Evolutionary conservation across 2,888 invertebrate genomes (phyloP).

Genomic region (Phengaris arion): DNA sequence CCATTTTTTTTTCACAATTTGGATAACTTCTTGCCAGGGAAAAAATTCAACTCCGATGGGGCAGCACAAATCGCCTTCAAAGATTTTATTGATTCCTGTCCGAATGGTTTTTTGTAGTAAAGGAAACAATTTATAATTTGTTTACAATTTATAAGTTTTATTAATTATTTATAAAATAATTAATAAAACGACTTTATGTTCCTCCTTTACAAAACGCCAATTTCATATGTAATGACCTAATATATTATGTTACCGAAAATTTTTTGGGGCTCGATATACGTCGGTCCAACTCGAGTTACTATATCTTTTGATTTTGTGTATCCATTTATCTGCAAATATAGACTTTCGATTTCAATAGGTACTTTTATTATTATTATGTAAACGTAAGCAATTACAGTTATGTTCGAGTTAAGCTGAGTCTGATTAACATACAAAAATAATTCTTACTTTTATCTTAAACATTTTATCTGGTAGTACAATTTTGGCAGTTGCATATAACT

Average conservation of each 20-base stretch:
- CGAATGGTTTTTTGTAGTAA: too few relatives aligned
- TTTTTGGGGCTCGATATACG: slow-evolving; percentile 34
- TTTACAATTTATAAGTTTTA: too few relatives aligned
- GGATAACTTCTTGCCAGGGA: too few relatives aligned
- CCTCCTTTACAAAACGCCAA: too few relatives aligned
- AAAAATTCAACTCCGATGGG: too few relatives aligned
- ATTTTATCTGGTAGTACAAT: slow-evolving; percentile 46
- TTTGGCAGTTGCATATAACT: slow-evolving; percentile 48
- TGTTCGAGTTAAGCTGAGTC: not conserved
- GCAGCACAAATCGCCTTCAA: too few relatives aligned
- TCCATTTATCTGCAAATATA: slow-evolving; percentile 34
- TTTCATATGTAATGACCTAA: too few relatives aligned
- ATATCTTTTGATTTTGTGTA: slow-evolving; percentile 31
- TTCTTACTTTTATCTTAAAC: slow-evolving; percentile 50
- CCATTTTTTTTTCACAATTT: too few relatives aligned
- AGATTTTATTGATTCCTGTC: too few relatives aligned
- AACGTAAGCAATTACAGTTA: not conserved
- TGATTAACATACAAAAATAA: not conserved
- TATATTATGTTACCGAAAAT: not conserved
- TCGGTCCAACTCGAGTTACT: slow-evolving; percentile 33
- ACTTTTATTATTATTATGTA: not conserved
- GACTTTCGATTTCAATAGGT: not conserved
- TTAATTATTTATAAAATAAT: too few relatives aligned
- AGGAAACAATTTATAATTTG: too few relatives aligned
- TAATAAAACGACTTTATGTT: too few relatives aligned